These are phyloP conservation scores for Theonella swinhoei DNA, from an alignment of 37 sponge, comb jelly and placozoan species.

Conservation along the genomic window DNA sequence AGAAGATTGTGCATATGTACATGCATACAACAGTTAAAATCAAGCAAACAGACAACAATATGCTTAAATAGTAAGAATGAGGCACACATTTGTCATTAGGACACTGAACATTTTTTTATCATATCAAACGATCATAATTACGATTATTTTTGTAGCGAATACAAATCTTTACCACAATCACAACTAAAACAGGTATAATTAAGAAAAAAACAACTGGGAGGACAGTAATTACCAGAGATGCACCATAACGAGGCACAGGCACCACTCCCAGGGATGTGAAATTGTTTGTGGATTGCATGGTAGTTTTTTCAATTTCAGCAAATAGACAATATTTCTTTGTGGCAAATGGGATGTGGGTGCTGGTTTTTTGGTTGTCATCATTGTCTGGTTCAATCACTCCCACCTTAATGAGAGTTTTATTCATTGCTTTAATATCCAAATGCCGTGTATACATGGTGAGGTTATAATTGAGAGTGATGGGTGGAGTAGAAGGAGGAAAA, in stretches of 20 bases:
- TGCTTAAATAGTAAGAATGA: no score
- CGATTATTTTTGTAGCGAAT: neutral
- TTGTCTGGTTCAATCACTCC: no score
- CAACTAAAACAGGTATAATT: neutral
- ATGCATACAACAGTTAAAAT: no score
- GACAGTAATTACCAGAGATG: neutral
- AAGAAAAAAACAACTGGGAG: neutral
- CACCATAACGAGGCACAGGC: neutral
- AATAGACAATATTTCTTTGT: neutral
- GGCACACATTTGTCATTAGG: no score
- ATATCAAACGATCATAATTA: no score
- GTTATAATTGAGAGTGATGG: neutral
- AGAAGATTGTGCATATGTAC: no score
- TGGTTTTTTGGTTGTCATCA: neutral
- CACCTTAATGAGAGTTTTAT: neutral
- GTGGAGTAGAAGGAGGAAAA: neutral
- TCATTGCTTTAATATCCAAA: neutral
- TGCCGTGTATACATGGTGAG: neutral
- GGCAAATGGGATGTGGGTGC: neutral
- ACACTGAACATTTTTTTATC: no score
- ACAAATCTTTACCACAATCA: neutral
- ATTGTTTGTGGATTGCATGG: neutral
- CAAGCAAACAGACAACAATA: no score
- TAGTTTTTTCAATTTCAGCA: neutral
- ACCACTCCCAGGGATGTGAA: neutral